Percentiles rank a stretch among this genome's conserved stretches.
phyloP scores from a whole-genome alignment of 1,140 invertebrate species.

The Panonychus citri region DNA sequence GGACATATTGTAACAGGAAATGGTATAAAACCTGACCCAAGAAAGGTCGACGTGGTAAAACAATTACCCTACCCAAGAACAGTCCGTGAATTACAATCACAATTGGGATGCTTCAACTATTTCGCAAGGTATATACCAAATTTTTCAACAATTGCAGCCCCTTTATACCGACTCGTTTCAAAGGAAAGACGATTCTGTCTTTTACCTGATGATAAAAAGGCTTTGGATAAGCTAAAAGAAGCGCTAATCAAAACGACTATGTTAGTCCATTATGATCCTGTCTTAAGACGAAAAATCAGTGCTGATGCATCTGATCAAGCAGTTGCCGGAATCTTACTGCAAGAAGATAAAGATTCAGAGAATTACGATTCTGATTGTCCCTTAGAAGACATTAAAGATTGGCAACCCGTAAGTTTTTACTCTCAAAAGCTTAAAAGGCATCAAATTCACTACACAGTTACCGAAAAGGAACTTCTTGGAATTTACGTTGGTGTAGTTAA shows the following conservation, averaged over 20 bases:
- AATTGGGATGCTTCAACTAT: conserved; percentile 7
- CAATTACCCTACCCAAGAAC: conserved; percentile 18
- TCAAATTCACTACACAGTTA: conserved; percentile 24
- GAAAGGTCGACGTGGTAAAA: conserved; percentile 21
- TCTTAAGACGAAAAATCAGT: conserved; percentile 26
- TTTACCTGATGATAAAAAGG: conserved; percentile 13
- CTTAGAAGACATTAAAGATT: no score
- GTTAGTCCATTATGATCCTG: conserved; percentile 23
- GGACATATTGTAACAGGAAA: conserved; percentile 18
- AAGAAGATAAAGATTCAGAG: conserved; percentile 21
- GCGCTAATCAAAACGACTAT: conserved; percentile 4
- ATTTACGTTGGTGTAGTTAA: conserved; percentile 28
- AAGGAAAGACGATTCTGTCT: neutral
- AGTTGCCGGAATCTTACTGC: conserved; percentile 26
- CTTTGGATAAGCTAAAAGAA: conserved; percentile 17
- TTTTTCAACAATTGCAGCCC: conserved; percentile 12
- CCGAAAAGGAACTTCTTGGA: conserved; percentile 30
- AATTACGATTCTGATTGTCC: no score
- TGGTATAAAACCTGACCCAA: conserved; percentile 17
- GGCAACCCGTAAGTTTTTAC: conserved; percentile 21
- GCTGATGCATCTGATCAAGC: conserved; percentile 23
- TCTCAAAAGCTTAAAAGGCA: neutral
- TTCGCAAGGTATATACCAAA: conserved; percentile 20
- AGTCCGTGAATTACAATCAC: conserved; percentile 16
- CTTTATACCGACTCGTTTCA: neutral